Base-by-base conservation (phyloP, 2,113 vertebrate genomes). In the Pipra filicauda region DNA sequence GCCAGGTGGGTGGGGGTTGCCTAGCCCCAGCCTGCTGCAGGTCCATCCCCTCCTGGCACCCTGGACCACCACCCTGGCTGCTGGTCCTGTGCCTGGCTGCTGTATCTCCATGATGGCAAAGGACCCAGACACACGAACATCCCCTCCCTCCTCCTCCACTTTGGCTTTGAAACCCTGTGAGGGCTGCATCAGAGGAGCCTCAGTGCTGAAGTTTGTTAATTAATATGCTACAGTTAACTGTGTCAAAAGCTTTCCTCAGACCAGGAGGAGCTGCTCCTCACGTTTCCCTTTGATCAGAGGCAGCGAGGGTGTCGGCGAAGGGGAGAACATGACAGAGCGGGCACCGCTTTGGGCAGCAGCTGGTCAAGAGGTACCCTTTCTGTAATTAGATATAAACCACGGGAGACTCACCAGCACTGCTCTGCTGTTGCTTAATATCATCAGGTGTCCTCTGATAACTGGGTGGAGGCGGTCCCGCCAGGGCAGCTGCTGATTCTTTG, bases 201-300 rank as follows among this genome's bases (percentile, higher is more conserved):
- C 19, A 2, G 44, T 58, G 44, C 11, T 94, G 73, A 91, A 73
- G 43, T 80, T 92, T 87, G 83, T 96, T 97, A 97, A 97, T 96
- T 95, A 97, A 97, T 82, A 82, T 77, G 78, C 91, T 91, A 48
- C 73, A 77, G 22, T 96, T 91, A 94, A 89, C 89, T 79, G 85
- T 92, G 85, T 91, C 83, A 95, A 91, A 94, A 91, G 69, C 69
- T 89, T 95, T 87, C 94, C 87, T 73, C 74, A 93, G 96, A 94
- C 95, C 69, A 82, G 76, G 83, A 4, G 44, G 77, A 97, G 70
- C 5, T 14, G 88, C 23, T 93, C 70, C 61, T 94, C 19, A n/a
- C 6, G 1, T 86, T 95, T 96, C 80, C n/a, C 87, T 97, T 57
- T 87, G 89, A 91, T 88, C 35, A 41, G 71, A 91, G 81, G 78